Evolutionary conservation across 37 sponge, comb jelly and placozoan genomes (phyloP).

Genomic region (Haliclona indistincta): DNA sequence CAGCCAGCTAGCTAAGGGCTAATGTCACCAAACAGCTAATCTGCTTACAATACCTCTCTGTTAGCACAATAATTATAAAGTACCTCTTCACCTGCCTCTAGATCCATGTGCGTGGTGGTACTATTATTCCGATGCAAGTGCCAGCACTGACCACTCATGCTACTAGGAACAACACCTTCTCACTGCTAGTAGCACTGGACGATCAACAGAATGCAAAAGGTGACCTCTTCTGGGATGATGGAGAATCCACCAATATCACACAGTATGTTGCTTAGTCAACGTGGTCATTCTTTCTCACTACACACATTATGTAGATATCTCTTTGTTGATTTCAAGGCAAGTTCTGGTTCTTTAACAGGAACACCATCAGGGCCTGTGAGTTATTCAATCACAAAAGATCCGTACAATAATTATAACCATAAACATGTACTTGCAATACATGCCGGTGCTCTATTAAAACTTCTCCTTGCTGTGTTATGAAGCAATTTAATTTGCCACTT

Average conservation of each 20-base stretch:
- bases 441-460: too few species aligned
- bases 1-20: neutral
- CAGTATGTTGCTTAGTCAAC: too few species aligned
- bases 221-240: constrained; percentile 84
- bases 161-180: constrained; percentile 59
- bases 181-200: constrained; percentile 81
- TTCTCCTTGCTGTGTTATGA: too few species aligned
- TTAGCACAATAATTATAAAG: neutral
- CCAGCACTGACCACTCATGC: constrained; percentile 73
- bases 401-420: too few species aligned
- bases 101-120: constrained; percentile 76
- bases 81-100: neutral
- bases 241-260: constrained; percentile 31
- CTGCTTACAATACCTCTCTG: too few species aligned
- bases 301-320: constrained; percentile 1
- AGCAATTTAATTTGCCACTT: too few species aligned
- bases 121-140: constrained; percentile 43
- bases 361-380: constrained; percentile 1
- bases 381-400: too few species aligned
- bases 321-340: constrained; percentile 12
- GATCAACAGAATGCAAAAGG: constrained; percentile 44
- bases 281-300: too few species aligned
- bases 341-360: neutral
- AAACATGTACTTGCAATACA: too few species aligned
- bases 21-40: neutral